phyloP scores from a whole-genome alignment of 2,113 vertebrate genomes.

The Gopherus flavomarginatus region DNA sequence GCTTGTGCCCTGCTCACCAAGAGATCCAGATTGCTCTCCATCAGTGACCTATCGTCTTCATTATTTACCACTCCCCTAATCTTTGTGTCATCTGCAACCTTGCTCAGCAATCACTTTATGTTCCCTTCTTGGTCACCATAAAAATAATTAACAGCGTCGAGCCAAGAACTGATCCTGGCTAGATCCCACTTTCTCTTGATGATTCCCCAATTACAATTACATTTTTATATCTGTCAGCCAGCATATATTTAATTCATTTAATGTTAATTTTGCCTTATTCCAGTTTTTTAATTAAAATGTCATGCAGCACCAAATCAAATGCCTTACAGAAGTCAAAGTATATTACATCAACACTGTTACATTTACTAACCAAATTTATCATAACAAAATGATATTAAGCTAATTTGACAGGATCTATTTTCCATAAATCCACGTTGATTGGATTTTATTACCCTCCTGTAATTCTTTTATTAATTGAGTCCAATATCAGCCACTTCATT shows the following conservation, averaged over 20 bases:
- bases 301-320: not conserved
- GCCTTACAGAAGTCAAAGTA: not conserved
- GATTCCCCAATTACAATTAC: not conserved
- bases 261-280: not conserved
- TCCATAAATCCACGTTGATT: not conserved
- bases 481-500: not conserved
- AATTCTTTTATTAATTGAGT: not conserved
- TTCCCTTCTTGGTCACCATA: not conserved
- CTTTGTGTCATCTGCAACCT: not conserved
- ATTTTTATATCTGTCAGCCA: not conserved
- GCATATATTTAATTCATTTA: not conserved
- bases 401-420: not conserved
- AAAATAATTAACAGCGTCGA: not conserved
- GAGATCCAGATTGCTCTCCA: not conserved
- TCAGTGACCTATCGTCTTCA: not conserved
- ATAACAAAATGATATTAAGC: not conserved
- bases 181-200: not conserved
- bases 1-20: not conserved
- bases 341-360: not conserved
- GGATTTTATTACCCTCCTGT: not conserved
- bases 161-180: not conserved
- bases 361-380: not conserved
- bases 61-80: not conserved
- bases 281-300: not conserved
- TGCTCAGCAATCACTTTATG: not conserved